A percentile compares a stretch with the other conserved stretches of the same genome.
phyloP scores from a whole-genome alignment of 2,797 vertebrate species.

The Spinibarbus caldwelli region DNA sequence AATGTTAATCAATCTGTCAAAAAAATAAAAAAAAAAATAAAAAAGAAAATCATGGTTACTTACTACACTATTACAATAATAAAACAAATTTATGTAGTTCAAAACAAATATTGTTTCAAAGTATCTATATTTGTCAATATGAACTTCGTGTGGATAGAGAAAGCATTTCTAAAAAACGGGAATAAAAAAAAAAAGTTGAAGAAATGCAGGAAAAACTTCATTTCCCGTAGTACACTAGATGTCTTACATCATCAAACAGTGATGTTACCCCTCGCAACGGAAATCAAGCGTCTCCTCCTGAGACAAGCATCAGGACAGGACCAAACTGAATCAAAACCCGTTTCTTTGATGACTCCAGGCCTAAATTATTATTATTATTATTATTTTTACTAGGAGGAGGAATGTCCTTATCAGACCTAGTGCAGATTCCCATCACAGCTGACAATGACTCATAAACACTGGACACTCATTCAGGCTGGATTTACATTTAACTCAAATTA shows the following conservation, averaged over 20 bases:
- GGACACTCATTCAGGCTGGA: not conserved
- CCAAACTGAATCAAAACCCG: not conserved
- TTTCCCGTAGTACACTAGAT: constrained; percentile 46
- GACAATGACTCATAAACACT: constrained; percentile 62
- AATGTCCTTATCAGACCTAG: constrained; percentile 88
- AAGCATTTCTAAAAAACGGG: not conserved
- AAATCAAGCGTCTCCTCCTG: constrained; percentile 13
- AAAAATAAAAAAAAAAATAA: not conserved
- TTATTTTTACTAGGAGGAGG: too few species aligned
- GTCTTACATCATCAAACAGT: constrained; percentile 48
- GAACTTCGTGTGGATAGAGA: not conserved
- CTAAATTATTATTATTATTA: not conserved
- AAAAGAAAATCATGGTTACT: not conserved
- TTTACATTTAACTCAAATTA: not conserved
- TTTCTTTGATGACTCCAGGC: not conserved
- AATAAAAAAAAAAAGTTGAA: not conserved
- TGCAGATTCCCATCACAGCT: constrained; percentile 86
- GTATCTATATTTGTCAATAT: not conserved
- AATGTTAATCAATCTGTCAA: not conserved
- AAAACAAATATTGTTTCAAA: not conserved
- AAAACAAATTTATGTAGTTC: not conserved
- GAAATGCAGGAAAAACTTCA: constrained; percentile 12
- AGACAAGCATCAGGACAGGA: not conserved
- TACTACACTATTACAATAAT: not conserved
- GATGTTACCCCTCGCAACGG: constrained; percentile 65